Evolutionary conservation across 2,888 invertebrate species (phyloP), one percentile per base, ranked within the genome.

Genomic region (Furcula furcula): DNA sequence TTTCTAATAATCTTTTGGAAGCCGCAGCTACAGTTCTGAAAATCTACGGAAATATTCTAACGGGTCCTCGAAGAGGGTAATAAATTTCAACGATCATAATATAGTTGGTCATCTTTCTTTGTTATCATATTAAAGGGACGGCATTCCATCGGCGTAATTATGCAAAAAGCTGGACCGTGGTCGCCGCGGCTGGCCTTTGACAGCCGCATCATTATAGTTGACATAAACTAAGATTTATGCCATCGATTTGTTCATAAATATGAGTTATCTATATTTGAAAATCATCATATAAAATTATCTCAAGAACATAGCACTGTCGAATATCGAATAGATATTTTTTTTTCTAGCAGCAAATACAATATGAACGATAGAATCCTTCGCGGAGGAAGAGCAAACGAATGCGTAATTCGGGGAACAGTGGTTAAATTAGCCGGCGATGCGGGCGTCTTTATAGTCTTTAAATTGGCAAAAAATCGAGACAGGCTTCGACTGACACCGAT

Each of bases 391-490:
- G 65, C 65, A 70, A 77, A 68, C 73, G 76, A 80, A 78, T 76
- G 72, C 75, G 79, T 85, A 82, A 84, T 85, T 80, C 74, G 74
- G 73, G 67, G 83, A 86, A 85, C 86, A 84, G 76, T 75, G 83
- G 86, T 82, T 84, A 74, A 87, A 88, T 88, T 88, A 88, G 88
- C 77, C 56, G 75, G 63, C 79, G 78, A 86, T 82, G 85, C 86
- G 85, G 85, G 84, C 86, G 77, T 84, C 84, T 86, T 85, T 83
- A 86, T 82, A 86, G 81, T 79, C 76, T 72, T 79, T 83, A 87
- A 86, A 87, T 85, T 87, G 85, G 85, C 86, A 88, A 88, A 88
- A 88, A 88, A 83, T 79, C 71, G 76, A 74, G 78, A 86, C 87
- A 85, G 80, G 79, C 66, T 65, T 67, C 75, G 75, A 71, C 70